These are phyloP conservation scores for Perizoma flavofasciatum DNA, from an alignment of 2,888 invertebrate species.

Conservation along the genomic window DNA sequence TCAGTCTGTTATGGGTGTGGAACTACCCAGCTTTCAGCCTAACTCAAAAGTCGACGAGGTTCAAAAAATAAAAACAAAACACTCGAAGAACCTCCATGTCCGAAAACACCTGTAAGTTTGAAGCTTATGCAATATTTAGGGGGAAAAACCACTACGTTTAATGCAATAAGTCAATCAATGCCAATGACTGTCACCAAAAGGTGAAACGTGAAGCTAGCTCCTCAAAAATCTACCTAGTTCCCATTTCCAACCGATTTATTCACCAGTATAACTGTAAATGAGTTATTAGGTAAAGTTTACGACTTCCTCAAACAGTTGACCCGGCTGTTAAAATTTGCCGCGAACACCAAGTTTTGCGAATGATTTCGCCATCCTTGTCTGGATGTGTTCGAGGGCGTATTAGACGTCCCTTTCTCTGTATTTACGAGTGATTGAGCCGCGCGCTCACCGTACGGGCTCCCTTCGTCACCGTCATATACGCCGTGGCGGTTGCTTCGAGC, in stretches of 20 bases:
- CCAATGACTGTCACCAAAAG: too few species aligned
- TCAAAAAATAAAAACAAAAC: too few species aligned
- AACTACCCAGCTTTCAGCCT: too few species aligned
- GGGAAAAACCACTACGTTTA: too few species aligned
- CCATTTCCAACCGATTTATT: constrained; percentile 5
- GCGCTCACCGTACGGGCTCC: constrained; percentile 28
- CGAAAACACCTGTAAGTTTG: too few species aligned
- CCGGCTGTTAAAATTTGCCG: constrained; percentile 38
- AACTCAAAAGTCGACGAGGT: too few species aligned
- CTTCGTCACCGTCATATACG: constrained; percentile 64
- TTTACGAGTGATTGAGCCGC: constrained; percentile 25
- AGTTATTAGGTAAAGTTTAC: constrained; percentile 26
- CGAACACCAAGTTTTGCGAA: constrained; percentile 35
- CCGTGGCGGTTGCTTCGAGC: constrained; percentile 55
- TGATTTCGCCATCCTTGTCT: constrained; percentile 45
- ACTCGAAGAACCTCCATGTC: too few species aligned
- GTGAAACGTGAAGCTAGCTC: too few species aligned
- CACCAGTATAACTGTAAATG: constrained; percentile 10
- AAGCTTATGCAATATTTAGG: too few species aligned
- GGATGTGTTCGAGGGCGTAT: constrained; percentile 17
- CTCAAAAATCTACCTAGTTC: too few species aligned
- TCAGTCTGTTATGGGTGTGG: too few species aligned
- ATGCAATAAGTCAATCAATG: too few species aligned
- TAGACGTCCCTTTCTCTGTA: constrained; percentile 42
- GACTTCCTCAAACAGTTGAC: constrained; percentile 26